Evolutionary conservation across 2,797 vertebrate species (phyloP).

Genomic region (Schizopygopsis malacanthus): DNA sequence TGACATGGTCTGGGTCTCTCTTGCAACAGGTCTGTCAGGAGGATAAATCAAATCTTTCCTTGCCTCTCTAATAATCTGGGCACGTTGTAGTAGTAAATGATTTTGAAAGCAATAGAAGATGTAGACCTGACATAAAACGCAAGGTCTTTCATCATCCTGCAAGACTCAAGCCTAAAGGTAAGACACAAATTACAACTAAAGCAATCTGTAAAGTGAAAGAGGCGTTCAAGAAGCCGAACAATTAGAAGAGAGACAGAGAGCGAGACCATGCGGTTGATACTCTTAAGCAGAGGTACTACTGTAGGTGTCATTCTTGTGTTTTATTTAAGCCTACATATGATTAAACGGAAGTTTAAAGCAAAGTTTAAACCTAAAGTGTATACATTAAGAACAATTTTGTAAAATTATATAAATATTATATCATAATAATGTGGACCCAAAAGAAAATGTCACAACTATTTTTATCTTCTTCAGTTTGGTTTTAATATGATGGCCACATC

Average conservation of each 20-base stretch:
- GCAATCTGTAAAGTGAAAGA: conserved; percentile 14
- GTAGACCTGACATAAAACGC: conserved; percentile 9
- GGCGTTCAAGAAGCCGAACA: not conserved
- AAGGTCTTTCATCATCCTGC: conserved; percentile 25
- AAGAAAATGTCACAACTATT: not conserved
- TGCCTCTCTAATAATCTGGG: conserved; percentile 22
- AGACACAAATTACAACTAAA: conserved; percentile 14
- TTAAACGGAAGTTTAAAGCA: not conserved
- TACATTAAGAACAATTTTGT: too few species aligned
- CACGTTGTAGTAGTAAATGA: not conserved
- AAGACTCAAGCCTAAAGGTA: not conserved
- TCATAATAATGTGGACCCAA: not conserved
- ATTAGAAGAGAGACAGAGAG: conserved; percentile 14
- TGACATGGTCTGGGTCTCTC: not conserved
- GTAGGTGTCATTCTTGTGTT: not conserved
- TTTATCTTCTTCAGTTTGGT: not conserved
- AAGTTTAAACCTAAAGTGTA: not conserved
- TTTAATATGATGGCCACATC: not conserved
- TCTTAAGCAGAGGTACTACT: not conserved
- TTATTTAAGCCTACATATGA: not conserved
- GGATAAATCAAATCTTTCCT: conserved; percentile 41
- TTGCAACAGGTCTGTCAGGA: conserved; percentile 20
- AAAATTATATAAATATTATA: not conserved
- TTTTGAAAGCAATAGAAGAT: conserved; percentile 7
- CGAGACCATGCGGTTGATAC: not conserved